Evolutionary conservation across 2,113 vertebrate genomes (phyloP), one percentile per base, ranked within the genome.

Genomic region (Pluvianellus socialis): DNA sequence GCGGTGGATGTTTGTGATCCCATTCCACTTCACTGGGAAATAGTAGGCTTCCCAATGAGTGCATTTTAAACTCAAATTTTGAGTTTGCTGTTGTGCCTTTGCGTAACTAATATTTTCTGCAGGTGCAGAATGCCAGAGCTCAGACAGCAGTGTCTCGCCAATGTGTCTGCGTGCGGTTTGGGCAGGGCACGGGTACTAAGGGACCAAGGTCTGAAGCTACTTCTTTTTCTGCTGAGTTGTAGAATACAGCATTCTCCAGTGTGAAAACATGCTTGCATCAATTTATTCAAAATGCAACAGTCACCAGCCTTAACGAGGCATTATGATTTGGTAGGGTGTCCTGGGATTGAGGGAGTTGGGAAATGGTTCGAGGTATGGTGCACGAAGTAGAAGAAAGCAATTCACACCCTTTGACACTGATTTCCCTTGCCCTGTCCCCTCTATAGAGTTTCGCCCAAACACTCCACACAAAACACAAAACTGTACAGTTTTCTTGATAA

Each of bases 241-340:
- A 14, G 24, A 56, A 7, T 38, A 16, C 50, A 40, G 58, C 52
- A 6, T 86, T 61, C 24, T 44, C 33, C 22, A 19, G 12, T 17
- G 52, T 35, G 44, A 44, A 12, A 44, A 12, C 15, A 2, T 9
- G 5, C 26, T 49, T 49, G 7, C 13, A 9, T 33, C 0, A 0
- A 12, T 59, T 80, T 52, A 44, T 44, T 59, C 16, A 61, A 80
- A 92, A 66, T 27, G n/a, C n/a, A n/a, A 3, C 26, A 59, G 38
- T 53, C 16, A 6, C 19, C 53, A 40, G 27, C 35, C 32, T 61
- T 44, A 77, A 7, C 0, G 4, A 67, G 42, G n/a, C 21, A 3
- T 59, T 45, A 50, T 49, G 33, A 56, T 74, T 47, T 65, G 56
- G 11, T 33, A 32, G 27, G 20, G 9, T 52, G 61, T 75, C 27